Conservation (phyloP, 2,797 vertebrate genomes). For the Eulemur rubriventer region DNA sequence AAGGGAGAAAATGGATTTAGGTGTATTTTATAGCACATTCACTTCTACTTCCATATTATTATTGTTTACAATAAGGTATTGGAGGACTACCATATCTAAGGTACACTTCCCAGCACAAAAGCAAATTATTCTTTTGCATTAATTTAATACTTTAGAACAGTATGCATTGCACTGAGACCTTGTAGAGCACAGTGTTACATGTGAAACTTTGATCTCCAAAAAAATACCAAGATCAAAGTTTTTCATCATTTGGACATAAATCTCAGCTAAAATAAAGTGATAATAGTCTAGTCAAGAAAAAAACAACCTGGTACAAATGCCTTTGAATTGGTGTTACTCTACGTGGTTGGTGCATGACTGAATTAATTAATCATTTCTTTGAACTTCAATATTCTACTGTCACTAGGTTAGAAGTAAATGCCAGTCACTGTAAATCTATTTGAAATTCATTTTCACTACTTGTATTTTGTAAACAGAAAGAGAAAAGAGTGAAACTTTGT, state of each 20-base stretch:
- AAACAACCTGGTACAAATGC: slow-evolving; percentile 78
- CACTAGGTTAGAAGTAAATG: slow-evolving; percentile 78
- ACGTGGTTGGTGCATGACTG: slow-evolving; percentile 67
- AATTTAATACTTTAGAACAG: slow-evolving; percentile 65
- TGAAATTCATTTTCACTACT: slow-evolving; percentile 72
- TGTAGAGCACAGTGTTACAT: slow-evolving; percentile 72
- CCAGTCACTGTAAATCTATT: slow-evolving; percentile 75
- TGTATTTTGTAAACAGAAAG: slow-evolving; percentile 65
- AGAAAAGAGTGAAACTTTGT: slow-evolving; percentile 54
- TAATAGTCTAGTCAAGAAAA: slow-evolving; percentile 79
- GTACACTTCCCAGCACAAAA: slow-evolving; percentile 48
- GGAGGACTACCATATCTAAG: slow-evolving; percentile 20
- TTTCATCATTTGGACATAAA: slow-evolving; percentile 81
- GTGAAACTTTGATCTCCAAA: slow-evolving; percentile 85
- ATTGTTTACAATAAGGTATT: not conserved
- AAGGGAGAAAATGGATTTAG: not conserved
- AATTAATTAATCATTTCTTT: slow-evolving; percentile 85
- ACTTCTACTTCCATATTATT: slow-evolving; percentile 9
- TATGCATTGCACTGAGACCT: slow-evolving; percentile 57
- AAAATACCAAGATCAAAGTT: slow-evolving; percentile 83
- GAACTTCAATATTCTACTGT: slow-evolving; percentile 80
- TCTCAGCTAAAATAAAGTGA: slow-evolving; percentile 82
- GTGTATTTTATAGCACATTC: not conserved
- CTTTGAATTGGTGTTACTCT: slow-evolving; percentile 83
- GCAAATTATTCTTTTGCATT: slow-evolving; percentile 37